Evolutionary conservation across 2,113 vertebrate species (phyloP).

Genomic region (Antechinus flavipes): DNA sequence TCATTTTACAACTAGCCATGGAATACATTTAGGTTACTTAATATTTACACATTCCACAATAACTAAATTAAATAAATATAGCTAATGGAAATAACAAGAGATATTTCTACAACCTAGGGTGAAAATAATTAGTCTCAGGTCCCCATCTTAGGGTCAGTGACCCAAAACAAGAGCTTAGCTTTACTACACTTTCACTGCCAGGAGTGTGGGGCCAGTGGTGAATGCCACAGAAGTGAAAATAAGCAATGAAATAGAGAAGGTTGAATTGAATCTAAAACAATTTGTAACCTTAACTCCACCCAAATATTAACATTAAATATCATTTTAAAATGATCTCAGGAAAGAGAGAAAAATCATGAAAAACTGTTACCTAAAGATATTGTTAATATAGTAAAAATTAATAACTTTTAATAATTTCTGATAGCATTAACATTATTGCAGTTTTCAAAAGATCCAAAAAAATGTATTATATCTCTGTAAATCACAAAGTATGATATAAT

Average conservation of each 20-base stretch:
- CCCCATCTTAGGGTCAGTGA: not conserved
- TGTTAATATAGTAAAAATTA: not conserved
- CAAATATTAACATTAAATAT: constrained; percentile 44
- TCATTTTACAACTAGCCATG: not conserved
- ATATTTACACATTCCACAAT: constrained; percentile 38
- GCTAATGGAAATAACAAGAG: not conserved
- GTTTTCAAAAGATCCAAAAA: not conserved
- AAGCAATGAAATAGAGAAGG: constrained; percentile 42
- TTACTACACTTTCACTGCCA: not conserved
- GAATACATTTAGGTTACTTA: not conserved
- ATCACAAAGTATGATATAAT: not conserved
- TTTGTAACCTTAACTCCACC: not conserved
- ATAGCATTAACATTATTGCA: not conserved
- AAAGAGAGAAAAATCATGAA: not conserved
- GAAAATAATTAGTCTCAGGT: not conserved
- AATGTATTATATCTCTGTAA: not conserved
- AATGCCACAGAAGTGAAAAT: constrained; percentile 57
- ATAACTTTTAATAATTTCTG: not conserved
- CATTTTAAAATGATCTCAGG: not conserved
- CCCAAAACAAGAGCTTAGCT: not conserved
- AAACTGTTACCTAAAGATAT: not conserved
- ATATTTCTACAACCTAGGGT: not conserved
- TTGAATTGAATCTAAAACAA: constrained; percentile 15
- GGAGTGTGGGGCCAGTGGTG: not conserved
- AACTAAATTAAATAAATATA: constrained; percentile 54